phyloP scores from a whole-genome alignment of 2,113 vertebrate species.

The Paraplagusia blochii region DNA sequence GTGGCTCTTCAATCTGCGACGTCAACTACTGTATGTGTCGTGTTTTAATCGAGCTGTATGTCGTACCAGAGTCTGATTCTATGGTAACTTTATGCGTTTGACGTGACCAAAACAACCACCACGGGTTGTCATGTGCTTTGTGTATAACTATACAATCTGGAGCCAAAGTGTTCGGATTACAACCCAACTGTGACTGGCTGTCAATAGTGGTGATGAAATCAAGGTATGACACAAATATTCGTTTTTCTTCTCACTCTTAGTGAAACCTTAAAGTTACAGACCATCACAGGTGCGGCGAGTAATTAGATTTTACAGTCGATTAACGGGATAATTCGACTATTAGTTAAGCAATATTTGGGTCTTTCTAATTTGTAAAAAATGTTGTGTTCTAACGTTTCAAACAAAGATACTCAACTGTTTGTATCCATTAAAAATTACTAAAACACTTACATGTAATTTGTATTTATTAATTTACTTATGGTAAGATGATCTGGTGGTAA shows the following conservation, averaged over 20 bases:
- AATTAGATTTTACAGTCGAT: no score
- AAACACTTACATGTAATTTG: no score
- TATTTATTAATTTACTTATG: no score
- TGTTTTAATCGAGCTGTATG: neutral
- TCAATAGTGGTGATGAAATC: constrained; percentile 60
- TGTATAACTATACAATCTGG: neutral
- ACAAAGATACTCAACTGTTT: no score
- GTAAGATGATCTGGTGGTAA: no score
- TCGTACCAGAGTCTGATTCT: constrained; percentile 1
- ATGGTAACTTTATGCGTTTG: constrained; percentile 27
- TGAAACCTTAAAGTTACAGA: neutral
- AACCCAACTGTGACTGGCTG: constrained; percentile 1
- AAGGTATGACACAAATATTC: constrained; percentile 54
- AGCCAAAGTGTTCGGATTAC: neutral
- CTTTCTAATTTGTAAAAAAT: no score
- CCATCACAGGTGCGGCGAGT: neutral
- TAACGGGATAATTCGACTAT: no score
- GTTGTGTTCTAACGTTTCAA: no score
- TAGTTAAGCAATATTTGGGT: no score
- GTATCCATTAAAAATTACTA: no score
- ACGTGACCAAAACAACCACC: constrained; percentile 1
- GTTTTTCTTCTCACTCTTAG: neutral
- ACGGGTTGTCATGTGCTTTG: neutral
- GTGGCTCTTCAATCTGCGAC: rapidly evolving
- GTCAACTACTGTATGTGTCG: neutral